A percentile compares a stretch with the other conserved stretches of the same genome.
phyloP scores from a whole-genome alignment of 2,888 invertebrate species.

The Invenusta paracnida region DNA sequence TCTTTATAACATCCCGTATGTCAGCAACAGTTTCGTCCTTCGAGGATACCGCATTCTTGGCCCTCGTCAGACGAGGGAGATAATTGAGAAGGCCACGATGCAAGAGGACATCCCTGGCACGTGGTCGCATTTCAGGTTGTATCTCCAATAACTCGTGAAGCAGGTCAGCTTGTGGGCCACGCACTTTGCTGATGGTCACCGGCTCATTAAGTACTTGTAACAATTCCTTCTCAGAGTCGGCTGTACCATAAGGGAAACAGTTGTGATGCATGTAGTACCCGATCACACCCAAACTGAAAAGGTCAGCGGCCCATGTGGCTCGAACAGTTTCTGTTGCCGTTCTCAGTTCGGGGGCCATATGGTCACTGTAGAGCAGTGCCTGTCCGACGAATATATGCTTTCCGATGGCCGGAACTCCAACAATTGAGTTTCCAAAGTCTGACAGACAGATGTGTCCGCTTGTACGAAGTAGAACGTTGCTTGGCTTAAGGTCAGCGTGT shows the following conservation, averaged over 20 bases:
- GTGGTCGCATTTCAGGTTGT: background rate
- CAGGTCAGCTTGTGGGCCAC: background rate
- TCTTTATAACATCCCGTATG: background rate
- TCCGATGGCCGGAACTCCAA: background rate
- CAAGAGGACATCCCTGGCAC: background rate
- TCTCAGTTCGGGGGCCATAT: background rate
- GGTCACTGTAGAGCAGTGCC: background rate
- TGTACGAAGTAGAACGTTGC: background rate
- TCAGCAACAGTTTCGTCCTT: background rate
- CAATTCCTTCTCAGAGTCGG: background rate
- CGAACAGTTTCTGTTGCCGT: background rate
- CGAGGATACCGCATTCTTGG: background rate
- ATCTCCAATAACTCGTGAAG: background rate
- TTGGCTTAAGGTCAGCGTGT: background rate
- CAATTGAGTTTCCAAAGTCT: background rate
- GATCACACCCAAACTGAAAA: background rate
- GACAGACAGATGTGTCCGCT: background rate
- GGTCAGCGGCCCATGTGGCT: background rate
- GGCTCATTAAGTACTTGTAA: background rate
- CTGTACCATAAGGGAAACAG: background rate
- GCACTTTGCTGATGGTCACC: background rate
- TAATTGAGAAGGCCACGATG: background rate
- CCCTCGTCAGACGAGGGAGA: background rate
- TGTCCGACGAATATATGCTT: background rate
- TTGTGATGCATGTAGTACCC: slow-evolving; percentile 14